These are phyloP conservation scores for Lucilia sericata DNA, from an alignment of 1,140 invertebrate species.

Conservation along the genomic window DNA sequence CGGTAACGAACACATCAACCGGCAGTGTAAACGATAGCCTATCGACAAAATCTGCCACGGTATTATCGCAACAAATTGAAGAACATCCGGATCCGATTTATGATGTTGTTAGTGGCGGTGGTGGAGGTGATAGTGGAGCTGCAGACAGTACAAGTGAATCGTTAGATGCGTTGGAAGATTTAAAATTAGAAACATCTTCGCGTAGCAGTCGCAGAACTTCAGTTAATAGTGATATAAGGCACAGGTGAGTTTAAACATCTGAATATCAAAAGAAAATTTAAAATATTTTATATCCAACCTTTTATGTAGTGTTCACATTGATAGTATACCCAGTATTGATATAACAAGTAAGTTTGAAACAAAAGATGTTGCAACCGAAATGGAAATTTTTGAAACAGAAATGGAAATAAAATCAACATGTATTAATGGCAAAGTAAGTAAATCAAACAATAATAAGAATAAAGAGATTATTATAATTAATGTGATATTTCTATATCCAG, in stretches of 20 bases:
- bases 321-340: slow-evolving; percentile 48
- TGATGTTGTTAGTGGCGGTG: slow-evolving; percentile 58
- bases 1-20: slow-evolving; percentile 74
- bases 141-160: slow-evolving; percentile 42
- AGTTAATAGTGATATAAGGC: slow-evolving; percentile 62
- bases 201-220: slow-evolving; percentile 59
- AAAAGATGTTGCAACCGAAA: slow-evolving; percentile 65
- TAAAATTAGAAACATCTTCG: slow-evolving; percentile 36
- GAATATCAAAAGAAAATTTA: no score
- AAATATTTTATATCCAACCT: background rate
- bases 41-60: slow-evolving; percentile 38
- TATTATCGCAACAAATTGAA: slow-evolving; percentile 51
- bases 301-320: slow-evolving; percentile 60
- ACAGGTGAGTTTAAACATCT: slow-evolving; percentile 53
- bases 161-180: slow-evolving; percentile 32
- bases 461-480: background rate
- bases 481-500: slow-evolving; percentile 46
- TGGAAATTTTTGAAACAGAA: slow-evolving; percentile 65
- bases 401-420: slow-evolving; percentile 66
- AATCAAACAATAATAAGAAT: background rate
- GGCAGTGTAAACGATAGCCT: slow-evolving; percentile 45
- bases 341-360: slow-evolving; percentile 59
- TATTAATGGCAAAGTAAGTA: slow-evolving; percentile 64
- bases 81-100: slow-evolving; percentile 64
- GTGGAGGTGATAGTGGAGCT: slow-evolving; percentile 48